Base-by-base conservation (phyloP, 2,888 invertebrate species). In the Phragmatobia fuliginosa region DNA sequence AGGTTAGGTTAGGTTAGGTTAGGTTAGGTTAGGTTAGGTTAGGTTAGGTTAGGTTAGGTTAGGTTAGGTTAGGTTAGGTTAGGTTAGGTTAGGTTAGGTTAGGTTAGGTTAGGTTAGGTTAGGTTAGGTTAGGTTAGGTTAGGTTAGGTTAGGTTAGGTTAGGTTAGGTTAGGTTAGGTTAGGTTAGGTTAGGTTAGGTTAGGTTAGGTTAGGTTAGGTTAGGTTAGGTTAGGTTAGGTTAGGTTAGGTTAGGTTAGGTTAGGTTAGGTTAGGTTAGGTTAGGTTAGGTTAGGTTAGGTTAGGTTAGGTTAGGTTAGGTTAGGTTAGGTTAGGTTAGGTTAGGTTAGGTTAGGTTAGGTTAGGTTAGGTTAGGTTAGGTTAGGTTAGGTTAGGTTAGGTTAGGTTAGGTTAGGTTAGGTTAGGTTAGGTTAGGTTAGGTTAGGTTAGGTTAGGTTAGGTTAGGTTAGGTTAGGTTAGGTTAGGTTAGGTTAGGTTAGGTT, bases 381-480 rank as follows among this genome's bases (percentile, higher is more conserved):
- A 67, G 67, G 67, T 61, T 67, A 67, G 63, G 68, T 60, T 60
- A 60, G 60, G 60, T 60, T 60, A 60, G 60, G 60, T 60, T 60
- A 60, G 60, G 60, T 67, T 67, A 67, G 60, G 60, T 60, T 60
- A 60, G 60, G 60, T 60, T 60, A 60, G 66, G 66, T 66, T 66
- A 66, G 66, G 66, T 66, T 62, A 66, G 66, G 66, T 66, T 66
- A 66, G 66, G 66, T 59, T 66, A 59, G 66, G 66, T 71, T 66
- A 60, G 49, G 49, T 60, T 65, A 73, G 75, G 77, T 77, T 77
- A 75, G 77, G 74, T 77, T 77, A 75, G 77, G 77, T 77, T 77
- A 75, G 77, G 73, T 75, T 75, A 75, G 75, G 75, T 77, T 77
- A 73, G 73, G 72, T 77, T 77, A 74, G 75, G 75, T 77, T 77